A percentile compares a stretch with the other conserved stretches of the same genome.
Conservation (phyloP, 2,797 vertebrate genomes). For the Sebastes wilsoni region DNA sequence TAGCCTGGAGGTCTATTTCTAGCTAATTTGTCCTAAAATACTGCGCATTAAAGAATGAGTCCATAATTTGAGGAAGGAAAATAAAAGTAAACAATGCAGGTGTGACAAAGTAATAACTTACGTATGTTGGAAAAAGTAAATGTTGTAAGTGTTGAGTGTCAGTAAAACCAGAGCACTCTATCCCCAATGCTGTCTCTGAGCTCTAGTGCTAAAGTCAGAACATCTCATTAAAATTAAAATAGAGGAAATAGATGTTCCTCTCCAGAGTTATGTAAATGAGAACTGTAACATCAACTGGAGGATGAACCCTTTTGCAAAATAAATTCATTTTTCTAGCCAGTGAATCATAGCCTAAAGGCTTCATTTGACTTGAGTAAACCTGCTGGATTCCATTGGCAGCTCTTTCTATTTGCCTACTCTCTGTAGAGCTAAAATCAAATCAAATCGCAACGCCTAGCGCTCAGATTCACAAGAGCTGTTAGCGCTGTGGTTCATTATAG, state of each 20-base stretch:
- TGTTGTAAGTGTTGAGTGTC: neutral
- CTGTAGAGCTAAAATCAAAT: slow-evolving; percentile 47
- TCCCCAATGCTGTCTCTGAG: neutral
- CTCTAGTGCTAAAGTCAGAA: neutral
- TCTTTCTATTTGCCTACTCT: slow-evolving; percentile 41
- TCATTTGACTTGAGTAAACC: slow-evolving; percentile 54
- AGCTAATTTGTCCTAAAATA: neutral
- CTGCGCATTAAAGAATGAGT: neutral
- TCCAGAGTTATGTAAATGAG: slow-evolving; percentile 42
- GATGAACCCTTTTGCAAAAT: slow-evolving; percentile 46
- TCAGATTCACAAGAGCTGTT: slow-evolving; percentile 25
- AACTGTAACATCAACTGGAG: slow-evolving; percentile 22
- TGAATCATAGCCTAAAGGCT: slow-evolving; percentile 46
- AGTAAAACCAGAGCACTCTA: neutral
- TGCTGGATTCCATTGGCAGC: slow-evolving; percentile 35
- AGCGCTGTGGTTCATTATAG: slow-evolving; percentile 28
- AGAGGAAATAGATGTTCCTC: slow-evolving; percentile 19
- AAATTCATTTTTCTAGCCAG: slow-evolving; percentile 22
- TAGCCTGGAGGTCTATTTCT: neutral
- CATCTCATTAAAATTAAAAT: slow-evolving; percentile 31
- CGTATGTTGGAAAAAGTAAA: neutral
- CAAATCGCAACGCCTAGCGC: neutral
- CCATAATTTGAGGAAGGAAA: neutral
- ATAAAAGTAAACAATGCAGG: neutral
- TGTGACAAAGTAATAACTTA: neutral